Base-by-base conservation (phyloP, 2,797 vertebrate genomes). In the Tachyglossus aculeatus region DNA sequence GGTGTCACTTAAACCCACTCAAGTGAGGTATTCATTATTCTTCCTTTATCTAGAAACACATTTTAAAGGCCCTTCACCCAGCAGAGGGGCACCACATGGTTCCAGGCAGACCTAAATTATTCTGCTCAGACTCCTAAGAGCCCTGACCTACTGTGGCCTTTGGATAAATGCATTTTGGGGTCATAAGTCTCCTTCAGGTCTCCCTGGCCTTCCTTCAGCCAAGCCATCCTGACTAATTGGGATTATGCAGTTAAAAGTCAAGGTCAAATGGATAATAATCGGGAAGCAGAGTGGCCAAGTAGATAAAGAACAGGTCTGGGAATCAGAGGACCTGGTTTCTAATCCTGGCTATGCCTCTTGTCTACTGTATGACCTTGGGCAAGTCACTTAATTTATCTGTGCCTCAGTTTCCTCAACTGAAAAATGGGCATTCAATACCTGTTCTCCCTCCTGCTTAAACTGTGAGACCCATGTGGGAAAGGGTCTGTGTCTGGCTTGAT, bases 1-100 rank as follows among this genome's bases (percentile, higher is more conserved):
- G 74, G 62, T 82, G 80, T 61, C 60, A 71, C 80, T 89, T 83
- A 37, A 78, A 81, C 53, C 52, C 40, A 66, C 60, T 67, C 71
- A 36, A 57, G 68, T 69, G 76, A 74, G 27, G 13, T 37, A 1
- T 71, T 81, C 74, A 12, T 52, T 86, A 82, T 86, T 80, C 41
- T 59, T 70, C 80, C 67, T 66, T 82, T 80, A 34, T 67, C 64
- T 71, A 66, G 62, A 75, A 67, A 71, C 29, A 3, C 22, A 19
- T 55, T 86, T 64, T 69, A 71, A 77, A 77, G 78, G 38, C 40
- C 71, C 83, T 62, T 84, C 55, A 3, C 7, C 57, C 41, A 71
- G 74, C 78, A 66, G 12, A 14, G 25, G 57, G 65, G 53, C 34
- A 0, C 51, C 58, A 34, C 12, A 0, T 18, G 36, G 52, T 15